phyloP scores from a whole-genome alignment of 2,113 vertebrate species.

The Reinhardtius hippoglossoides region DNA sequence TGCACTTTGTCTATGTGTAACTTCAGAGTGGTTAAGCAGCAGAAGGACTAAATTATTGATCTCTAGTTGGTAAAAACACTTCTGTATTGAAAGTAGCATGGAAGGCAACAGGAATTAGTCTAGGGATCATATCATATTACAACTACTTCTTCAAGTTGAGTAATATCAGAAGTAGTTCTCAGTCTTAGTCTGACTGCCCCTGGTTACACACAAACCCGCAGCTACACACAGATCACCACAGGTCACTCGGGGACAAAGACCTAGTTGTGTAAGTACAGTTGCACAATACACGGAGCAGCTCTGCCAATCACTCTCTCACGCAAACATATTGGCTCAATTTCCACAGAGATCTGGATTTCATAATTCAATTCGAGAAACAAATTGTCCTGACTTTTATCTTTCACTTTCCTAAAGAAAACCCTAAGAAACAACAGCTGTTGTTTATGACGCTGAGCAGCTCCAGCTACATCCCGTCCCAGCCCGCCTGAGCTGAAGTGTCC shows the following conservation, averaged over 20 bases:
- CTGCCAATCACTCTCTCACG: not conserved
- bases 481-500: not conserved
- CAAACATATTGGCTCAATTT: constrained; percentile 2
- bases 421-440: constrained; percentile 22
- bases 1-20: not conserved
- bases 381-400: constrained; percentile 7
- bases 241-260: constrained; percentile 5
- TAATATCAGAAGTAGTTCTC: not conserved
- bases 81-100: too few relatives aligned
- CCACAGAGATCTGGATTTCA: constrained; percentile 25
- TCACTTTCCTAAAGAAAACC: constrained; percentile 11
- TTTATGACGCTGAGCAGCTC: constrained; percentile 13
- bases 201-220: not conserved
- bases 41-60: not conserved
- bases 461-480: not conserved
- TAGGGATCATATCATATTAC: too few relatives aligned
- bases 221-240: not conserved
- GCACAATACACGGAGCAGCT: constrained; percentile 1
- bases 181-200: not conserved
- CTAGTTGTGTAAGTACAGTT: not conserved
- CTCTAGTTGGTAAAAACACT: too few relatives aligned
- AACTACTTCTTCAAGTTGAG: too few relatives aligned
- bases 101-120: too few relatives aligned
- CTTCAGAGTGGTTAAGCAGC: not conserved
- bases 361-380: constrained; percentile 21